phyloP scores from a whole-genome alignment of 2,888 invertebrate genomes.

The Ischnura elegans region DNA sequence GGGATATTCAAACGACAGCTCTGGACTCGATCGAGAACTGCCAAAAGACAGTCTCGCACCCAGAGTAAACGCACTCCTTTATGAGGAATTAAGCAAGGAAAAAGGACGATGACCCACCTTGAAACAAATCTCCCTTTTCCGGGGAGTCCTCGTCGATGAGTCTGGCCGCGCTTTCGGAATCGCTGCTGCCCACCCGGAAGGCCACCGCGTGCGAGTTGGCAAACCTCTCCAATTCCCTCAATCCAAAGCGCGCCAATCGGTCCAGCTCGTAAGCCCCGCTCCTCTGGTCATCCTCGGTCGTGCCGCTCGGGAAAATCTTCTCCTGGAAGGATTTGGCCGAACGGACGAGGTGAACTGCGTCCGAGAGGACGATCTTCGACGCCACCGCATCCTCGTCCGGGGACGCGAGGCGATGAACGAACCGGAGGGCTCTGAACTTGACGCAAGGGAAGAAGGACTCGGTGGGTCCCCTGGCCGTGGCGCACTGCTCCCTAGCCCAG shows the following conservation, averaged over 20 bases:
- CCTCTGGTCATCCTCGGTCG: slow-evolving; percentile 69
- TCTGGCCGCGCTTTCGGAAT: slow-evolving; percentile 39
- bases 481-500: slow-evolving; percentile 66
- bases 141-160: slow-evolving; percentile 62
- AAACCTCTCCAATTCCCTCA: slow-evolving; percentile 69
- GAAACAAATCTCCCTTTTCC: slow-evolving; percentile 45
- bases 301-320: slow-evolving; percentile 70
- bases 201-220: slow-evolving; percentile 69
- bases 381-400: slow-evolving; percentile 8
- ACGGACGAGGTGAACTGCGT: slow-evolving; percentile 75
- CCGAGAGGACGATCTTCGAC: slow-evolving; percentile 70
- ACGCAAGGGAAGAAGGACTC: slow-evolving; percentile 74
- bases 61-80: no score
- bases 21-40: no score
- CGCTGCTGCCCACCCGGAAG: slow-evolving; percentile 41
- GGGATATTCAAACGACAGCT: no score
- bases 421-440: slow-evolving; percentile 75
- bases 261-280: slow-evolving; percentile 70
- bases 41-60: no score
- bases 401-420: slow-evolving; percentile 73
- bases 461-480: slow-evolving; percentile 65
- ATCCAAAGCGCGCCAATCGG: slow-evolving; percentile 68
- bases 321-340: slow-evolving; percentile 74
- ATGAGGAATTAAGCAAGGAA: no score
- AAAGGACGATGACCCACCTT: not conserved